Percentiles rank a stretch among this genome's conserved stretches.
Conservation (phyloP, 2,113 vertebrate genomes). For the Mirounga angustirostris region DNA sequence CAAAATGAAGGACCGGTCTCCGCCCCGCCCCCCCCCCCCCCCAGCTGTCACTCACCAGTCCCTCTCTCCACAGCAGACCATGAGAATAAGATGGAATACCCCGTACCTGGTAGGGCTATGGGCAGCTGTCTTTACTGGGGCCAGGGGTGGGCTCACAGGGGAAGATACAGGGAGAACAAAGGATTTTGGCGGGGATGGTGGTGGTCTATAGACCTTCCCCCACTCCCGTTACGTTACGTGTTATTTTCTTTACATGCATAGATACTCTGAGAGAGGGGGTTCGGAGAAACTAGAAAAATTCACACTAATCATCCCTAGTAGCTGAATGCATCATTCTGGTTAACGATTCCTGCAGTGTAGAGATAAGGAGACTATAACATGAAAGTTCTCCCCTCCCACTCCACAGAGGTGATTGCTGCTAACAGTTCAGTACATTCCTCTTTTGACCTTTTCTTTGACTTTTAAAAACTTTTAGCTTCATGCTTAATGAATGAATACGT, state of each 20-base stretch:
- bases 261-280: neutral
- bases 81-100: neutral
- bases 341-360: constrained; percentile 26
- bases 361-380: neutral
- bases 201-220: neutral
- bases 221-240: too few species aligned
- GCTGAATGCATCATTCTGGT: neutral
- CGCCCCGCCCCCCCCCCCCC: too few species aligned
- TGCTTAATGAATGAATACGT: neutral
- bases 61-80: neutral
- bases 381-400: neutral
- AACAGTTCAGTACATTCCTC: neutral
- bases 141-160: neutral
- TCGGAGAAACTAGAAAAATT: constrained; percentile 10
- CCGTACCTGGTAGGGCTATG: neutral
- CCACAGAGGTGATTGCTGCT: neutral
- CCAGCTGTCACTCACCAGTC: neutral
- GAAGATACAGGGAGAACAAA: neutral
- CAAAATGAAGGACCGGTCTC: neutral
- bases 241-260: neutral
- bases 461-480: constrained; percentile 25
- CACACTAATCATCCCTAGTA: neutral
- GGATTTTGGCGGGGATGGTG: neutral
- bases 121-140: neutral
- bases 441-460: neutral